Percentiles rank a stretch among this genome's conserved stretches.
These are phyloP conservation scores for Mycetomoellerius zeteki DNA, from an alignment of 1,140 invertebrate genomes.

Conservation along the genomic window DNA sequence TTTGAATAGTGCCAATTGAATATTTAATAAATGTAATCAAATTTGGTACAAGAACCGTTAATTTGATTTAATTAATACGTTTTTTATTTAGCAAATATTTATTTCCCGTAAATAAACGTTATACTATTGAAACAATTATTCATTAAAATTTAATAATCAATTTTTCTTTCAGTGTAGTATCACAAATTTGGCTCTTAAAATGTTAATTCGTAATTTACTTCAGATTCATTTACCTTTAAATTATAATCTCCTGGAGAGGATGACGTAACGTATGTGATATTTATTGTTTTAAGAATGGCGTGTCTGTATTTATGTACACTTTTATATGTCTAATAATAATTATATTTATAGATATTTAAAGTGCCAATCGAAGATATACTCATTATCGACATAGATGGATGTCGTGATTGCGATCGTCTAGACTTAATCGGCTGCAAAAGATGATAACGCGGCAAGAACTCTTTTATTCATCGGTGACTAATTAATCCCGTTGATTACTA, in stretches of 20 bases:
- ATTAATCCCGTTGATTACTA: not conserved
- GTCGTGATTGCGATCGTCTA: constrained; percentile 5
- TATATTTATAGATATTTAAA: constrained; percentile 1
- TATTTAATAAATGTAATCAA: too few species aligned
- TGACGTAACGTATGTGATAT: not conserved
- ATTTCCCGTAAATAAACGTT: too few species aligned
- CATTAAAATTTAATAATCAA: too few species aligned
- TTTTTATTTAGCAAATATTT: too few species aligned
- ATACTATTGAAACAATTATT: too few species aligned
- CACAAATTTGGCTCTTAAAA: not conserved
- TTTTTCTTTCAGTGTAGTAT: not conserved
- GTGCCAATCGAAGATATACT: not conserved
- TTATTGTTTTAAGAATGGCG: not conserved
- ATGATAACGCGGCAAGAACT: not conserved
- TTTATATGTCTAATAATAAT: constrained; percentile 5
- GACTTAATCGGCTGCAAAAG: not conserved
- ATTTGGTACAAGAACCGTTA: too few species aligned
- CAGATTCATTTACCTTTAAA: not conserved
- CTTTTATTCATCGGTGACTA: not conserved
- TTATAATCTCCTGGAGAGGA: not conserved
- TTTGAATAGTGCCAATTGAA: too few species aligned
- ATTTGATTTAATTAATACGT: too few species aligned
- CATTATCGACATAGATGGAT: not conserved
- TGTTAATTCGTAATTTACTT: not conserved
- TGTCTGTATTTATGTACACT: not conserved